Evolutionary conservation across 2,797 vertebrate genomes (phyloP), one percentile per base, ranked within the genome.

Genomic region (Hypotaenidia philippensis): DNA sequence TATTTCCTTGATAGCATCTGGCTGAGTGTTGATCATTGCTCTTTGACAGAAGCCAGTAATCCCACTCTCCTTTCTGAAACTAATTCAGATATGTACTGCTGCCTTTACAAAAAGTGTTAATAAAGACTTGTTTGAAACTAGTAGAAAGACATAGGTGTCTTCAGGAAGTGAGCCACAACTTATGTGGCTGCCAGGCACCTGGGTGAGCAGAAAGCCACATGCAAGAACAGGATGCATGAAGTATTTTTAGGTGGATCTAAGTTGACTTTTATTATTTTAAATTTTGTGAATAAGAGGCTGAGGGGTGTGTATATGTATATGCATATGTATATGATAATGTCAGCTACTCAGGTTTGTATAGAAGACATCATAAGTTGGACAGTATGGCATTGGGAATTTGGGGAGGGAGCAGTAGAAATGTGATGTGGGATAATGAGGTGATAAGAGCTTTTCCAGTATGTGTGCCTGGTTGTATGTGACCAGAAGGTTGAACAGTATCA

Each of bases 31-130:
- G 19, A 32, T 77, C 44, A 20, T 36, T 71, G 74, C 45, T 88
- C 27, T 59, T 63, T 52, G 64, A 63, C 13, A 68, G 18, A 70
- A 83, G 36, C 45, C 71, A 66, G 50, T 19, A 89, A 71, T 8
- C 6, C 11, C 0, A 0, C 16, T 70, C 9, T 61, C 17, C 52
- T 63, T 85, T 68, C 72, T 2, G 0, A 85, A 93, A 59, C 6
- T 44, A 56, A 27, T 63, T 65, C 45, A 84, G 50, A 36, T 11
- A 9, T 76, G 8, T 65, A n/a, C 80, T 80, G 5, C 31, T 81
- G 26, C 55, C 26, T 88, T 81, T 55, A 75, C 9, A 59, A 49
- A 7, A 25, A 45, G 4, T 34, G 5, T 63, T 71, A 65, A 32
- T 81, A 31, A 41, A 87, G 31, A 32, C 29, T 66, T 65, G 25